A percentile compares a stretch with the other conserved stretches of the same genome.
These are phyloP conservation scores for Bubalus kerabau DNA, from an alignment of 2,113 vertebrate species.

Conservation along the genomic window DNA sequence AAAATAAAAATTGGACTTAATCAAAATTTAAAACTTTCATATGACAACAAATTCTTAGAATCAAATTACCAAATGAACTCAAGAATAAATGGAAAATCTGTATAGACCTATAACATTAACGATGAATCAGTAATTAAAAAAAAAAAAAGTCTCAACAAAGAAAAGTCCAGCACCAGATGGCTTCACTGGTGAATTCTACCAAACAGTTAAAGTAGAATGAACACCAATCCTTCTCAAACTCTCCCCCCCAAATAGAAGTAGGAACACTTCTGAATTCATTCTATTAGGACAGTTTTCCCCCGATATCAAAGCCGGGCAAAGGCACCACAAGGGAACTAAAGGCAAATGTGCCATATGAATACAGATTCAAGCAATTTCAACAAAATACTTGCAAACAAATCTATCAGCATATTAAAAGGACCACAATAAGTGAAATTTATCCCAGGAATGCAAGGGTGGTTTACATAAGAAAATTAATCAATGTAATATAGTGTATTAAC, in stretches of 20 bases:
- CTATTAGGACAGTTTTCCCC: neutral
- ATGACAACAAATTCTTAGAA: neutral
- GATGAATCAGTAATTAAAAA: neutral
- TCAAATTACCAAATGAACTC: neutral
- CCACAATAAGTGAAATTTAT: neutral
- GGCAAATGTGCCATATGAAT: neutral
- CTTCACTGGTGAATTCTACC: neutral
- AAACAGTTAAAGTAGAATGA: neutral
- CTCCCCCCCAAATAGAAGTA: neutral
- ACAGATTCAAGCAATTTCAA: neutral
- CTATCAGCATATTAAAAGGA: neutral
- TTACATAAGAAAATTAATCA: neutral
- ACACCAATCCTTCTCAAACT: neutral
- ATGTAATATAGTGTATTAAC: neutral
- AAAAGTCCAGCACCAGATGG: neutral
- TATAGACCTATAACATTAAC: neutral
- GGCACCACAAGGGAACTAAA: neutral
- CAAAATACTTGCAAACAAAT: neutral
- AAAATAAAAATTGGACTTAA: neutral
- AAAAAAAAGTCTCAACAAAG: neutral
- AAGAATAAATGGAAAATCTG: neutral
- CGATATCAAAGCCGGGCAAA: neutral
- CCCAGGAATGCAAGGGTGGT: neutral
- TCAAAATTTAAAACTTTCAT: neutral
- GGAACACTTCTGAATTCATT: neutral